Evolutionary conservation across 2,888 invertebrate genomes (phyloP).

Genomic region (Troilus luridus): DNA sequence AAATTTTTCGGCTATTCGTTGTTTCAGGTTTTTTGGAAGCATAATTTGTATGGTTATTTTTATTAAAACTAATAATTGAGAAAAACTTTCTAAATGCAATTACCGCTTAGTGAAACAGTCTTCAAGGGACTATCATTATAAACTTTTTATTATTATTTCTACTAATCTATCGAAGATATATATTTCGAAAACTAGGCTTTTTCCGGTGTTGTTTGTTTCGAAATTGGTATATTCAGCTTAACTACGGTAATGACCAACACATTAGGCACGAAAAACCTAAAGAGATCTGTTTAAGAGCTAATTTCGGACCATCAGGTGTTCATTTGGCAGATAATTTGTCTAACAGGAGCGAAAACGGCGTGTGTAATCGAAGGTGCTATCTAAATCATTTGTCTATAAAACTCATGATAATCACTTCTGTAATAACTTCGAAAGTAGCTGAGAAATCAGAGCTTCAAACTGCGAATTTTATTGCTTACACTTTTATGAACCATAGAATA

Average conservation of each 20-base stretch:
- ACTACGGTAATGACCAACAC: background rate
- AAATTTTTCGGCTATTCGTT: no score
- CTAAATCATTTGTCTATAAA: conserved; percentile 2
- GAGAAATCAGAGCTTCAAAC: background rate
- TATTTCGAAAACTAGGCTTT: no score
- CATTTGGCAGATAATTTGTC: conserved; percentile 19
- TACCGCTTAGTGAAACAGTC: no score
- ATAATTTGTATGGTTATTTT: no score
- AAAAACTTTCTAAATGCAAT: no score
- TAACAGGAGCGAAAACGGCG: background rate
- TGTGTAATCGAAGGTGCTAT: background rate
- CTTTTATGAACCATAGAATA: background rate
- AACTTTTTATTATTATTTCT: no score
- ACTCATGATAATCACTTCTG: background rate
- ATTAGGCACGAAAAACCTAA: background rate
- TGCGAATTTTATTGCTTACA: background rate
- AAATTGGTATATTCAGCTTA: no score
- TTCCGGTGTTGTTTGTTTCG: no score
- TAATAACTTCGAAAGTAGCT: background rate
- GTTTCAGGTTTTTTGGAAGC: no score
- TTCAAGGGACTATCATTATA: no score
- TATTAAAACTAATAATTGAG: no score
- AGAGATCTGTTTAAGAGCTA: background rate
- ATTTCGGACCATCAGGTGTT: background rate
- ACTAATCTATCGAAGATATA: no score